Base-by-base conservation (phyloP, 2,113 vertebrate species). In the Lophius piscatorius region DNA sequence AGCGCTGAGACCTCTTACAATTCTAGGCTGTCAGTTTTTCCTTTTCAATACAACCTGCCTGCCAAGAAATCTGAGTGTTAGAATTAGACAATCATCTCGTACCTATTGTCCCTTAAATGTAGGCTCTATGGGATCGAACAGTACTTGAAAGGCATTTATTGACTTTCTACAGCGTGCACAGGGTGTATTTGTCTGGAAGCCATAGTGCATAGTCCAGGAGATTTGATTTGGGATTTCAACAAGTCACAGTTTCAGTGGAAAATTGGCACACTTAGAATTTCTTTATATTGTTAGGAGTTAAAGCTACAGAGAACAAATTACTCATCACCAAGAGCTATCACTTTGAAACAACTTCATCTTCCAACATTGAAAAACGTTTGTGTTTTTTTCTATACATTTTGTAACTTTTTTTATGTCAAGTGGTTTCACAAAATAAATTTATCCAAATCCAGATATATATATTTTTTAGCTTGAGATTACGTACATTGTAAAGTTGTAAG, bases 191-290 rank as follows among this genome's bases (percentile, higher is more conserved):
- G 1, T 28, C 17, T 76, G 54, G 13, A 52, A 20, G 47, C 20
- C 64, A 1, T 59, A 63, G 71, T 77, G 74, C 70, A 72, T 76
- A 76, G 76, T 81, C 74, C 78, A 70, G 67, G 39, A 60, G 14
- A 60, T 60, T 63, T 65, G 4, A 36, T 52, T 48, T 50, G 41
- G 58, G 46, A 63, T 73, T 62, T 59, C 42, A 59, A 18, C 26
- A 58, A 17, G 20, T 44, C 4, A 13, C 23, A 49, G 13, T 31
- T 57, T 21, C 38, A 65, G 40, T 54, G 24, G 29, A n/a, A 63
- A 52, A 56, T 41, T 44, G 29, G 55, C 12, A n/a, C 10, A 31
- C 24, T 57, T 47, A 44, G 14, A 36, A 22, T 71, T 65, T 46
- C 18, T 2, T 2, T 21, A 9, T 34, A 39, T 13, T 31, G 13